Evolutionary conservation across 2,888 invertebrate genomes (phyloP).

Genomic region (Xylophagus ater): DNA sequence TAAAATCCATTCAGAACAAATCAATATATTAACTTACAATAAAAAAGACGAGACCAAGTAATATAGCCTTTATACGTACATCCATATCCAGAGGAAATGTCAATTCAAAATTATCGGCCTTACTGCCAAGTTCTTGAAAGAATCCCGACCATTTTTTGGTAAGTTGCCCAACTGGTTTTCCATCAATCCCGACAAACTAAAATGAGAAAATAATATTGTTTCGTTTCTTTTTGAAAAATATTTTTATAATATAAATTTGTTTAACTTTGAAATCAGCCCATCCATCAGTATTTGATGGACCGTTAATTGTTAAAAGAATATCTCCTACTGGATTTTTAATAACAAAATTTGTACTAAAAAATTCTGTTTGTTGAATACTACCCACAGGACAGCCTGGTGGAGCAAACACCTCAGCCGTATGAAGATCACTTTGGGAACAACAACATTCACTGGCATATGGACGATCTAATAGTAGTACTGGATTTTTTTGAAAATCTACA

Average conservation of each 20-base stretch:
- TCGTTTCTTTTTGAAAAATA: slow-evolving; percentile 6
- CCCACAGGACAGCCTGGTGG: slow-evolving; percentile 56
- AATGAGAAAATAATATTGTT: slow-evolving; percentile 18
- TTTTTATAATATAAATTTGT: too few species aligned
- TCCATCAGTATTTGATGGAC: slow-evolving; percentile 65
- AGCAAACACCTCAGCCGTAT: slow-evolving; percentile 61
- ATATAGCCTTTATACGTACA: slow-evolving; percentile 60
- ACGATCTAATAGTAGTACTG: slow-evolving; percentile 68
- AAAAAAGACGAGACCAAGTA: slow-evolving; percentile 60
- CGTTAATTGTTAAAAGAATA: slow-evolving; percentile 58
- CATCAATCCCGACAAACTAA: slow-evolving; percentile 61
- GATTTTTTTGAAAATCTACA: slow-evolving; percentile 59
- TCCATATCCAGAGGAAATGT: slow-evolving; percentile 76
- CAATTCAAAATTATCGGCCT: slow-evolving; percentile 71
- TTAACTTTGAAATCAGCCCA: slow-evolving; percentile 66
- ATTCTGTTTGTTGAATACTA: slow-evolving; percentile 57
- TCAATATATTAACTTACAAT: slow-evolving; percentile 60
- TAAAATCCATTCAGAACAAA: too few species aligned
- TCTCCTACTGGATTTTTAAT: slow-evolving; percentile 59
- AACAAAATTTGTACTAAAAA: slow-evolving; percentile 52
- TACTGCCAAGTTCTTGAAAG: slow-evolving; percentile 62
- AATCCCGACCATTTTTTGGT: slow-evolving; percentile 75
- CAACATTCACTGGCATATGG: slow-evolving; percentile 67
- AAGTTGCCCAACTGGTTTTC: slow-evolving; percentile 64
- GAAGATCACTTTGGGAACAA: slow-evolving; percentile 67